phyloP scores from a whole-genome alignment of 2,888 invertebrate species.

The Drosophila nr. fundita region DNA sequence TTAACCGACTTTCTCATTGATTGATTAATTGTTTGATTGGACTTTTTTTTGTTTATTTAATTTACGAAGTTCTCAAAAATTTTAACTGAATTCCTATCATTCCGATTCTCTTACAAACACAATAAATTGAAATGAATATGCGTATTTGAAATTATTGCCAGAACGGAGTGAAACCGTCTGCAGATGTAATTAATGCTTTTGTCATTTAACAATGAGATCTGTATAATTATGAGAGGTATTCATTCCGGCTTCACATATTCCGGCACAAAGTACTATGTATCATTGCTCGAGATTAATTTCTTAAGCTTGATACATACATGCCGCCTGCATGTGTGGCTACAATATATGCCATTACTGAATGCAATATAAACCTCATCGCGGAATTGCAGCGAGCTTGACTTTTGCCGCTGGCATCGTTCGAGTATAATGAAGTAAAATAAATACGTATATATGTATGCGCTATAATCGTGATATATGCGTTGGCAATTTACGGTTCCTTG shows the following conservation, averaged over 20 bases:
- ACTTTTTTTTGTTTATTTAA: neutral
- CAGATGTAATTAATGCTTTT: neutral
- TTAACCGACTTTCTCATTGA: neutral
- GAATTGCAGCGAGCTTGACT: constrained; percentile 37
- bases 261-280: neutral
- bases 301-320: constrained; percentile 9
- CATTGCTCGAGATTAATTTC: constrained; percentile 19
- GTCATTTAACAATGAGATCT: constrained; percentile 1
- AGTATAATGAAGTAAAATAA: constrained; percentile 74
- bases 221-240: neutral
- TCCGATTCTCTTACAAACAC: neutral
- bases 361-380: constrained; percentile 36
- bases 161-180: neutral
- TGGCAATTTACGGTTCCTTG: constrained; percentile 72
- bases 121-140: neutral
- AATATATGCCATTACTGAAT: constrained; percentile 33
- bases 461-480: constrained; percentile 75
- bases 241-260: neutral
- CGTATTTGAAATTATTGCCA: neutral
- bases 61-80: neutral
- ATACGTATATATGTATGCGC: constrained; percentile 58
- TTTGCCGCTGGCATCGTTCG: constrained; percentile 19
- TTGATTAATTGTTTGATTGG: neutral
- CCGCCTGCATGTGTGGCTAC: neutral
- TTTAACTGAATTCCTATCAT: neutral